Evolutionary conservation across 2,888 invertebrate genomes (phyloP).

Genomic region (Oxytorus armatus): DNA sequence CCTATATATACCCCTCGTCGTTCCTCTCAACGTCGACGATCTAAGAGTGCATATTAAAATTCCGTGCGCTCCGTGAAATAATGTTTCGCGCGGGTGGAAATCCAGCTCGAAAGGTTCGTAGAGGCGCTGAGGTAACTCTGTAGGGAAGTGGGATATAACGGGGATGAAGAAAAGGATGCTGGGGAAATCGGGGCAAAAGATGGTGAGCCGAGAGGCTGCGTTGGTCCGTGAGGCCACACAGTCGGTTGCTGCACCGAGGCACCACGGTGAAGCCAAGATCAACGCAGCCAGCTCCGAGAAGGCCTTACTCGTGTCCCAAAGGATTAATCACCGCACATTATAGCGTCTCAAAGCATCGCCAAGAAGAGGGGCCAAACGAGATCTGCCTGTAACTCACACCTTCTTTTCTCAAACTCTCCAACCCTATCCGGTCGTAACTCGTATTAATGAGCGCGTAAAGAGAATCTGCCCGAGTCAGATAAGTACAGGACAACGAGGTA

Average conservation of each 20-base stretch:
- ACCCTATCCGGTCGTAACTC: constrained; percentile 76
- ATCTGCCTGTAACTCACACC: constrained; percentile 75
- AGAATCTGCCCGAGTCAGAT: constrained; percentile 72
- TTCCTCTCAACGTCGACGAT: constrained; percentile 28
- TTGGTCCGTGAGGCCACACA: constrained; percentile 28
- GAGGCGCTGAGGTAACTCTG: constrained; percentile 58
- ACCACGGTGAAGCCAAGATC: constrained; percentile 51
- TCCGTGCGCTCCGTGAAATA: constrained; percentile 77
- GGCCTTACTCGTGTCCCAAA: constrained; percentile 75
- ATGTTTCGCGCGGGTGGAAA: constrained; percentile 73
- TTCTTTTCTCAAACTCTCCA: constrained; percentile 70
- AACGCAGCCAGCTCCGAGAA: constrained; percentile 74
- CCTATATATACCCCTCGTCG: constrained; percentile 17
- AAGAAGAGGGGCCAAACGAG: constrained; percentile 54
- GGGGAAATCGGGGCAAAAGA: constrained; percentile 20
- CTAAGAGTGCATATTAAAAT: constrained; percentile 78
- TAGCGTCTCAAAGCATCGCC: constrained; percentile 78
- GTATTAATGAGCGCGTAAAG: constrained; percentile 81
- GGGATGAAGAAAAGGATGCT: constrained; percentile 23
- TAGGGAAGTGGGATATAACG: neutral
- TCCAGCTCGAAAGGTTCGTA: constrained; percentile 68
- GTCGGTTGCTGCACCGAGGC: constrained; percentile 15
- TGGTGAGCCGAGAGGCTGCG: constrained; percentile 35
- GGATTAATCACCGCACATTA: constrained; percentile 83
- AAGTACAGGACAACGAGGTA: constrained; percentile 31